Evolutionary conservation across 2,888 invertebrate species (phyloP).

Genomic region (Antheraea yamamai): DNA sequence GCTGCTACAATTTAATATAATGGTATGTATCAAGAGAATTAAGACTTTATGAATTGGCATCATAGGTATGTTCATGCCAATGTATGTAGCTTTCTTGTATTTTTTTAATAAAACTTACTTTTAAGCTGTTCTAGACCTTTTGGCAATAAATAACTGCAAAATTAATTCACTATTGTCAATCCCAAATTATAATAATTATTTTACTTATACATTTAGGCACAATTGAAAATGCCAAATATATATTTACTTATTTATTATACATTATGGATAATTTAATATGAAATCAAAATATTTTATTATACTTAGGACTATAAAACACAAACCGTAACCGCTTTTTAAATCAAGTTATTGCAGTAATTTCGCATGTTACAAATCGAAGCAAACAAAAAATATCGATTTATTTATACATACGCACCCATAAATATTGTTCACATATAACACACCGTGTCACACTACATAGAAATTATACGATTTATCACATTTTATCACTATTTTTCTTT

Average conservation of each 20-base stretch:
- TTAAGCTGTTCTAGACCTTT: too few species aligned
- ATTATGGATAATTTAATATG: neutral
- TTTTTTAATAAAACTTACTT: too few species aligned
- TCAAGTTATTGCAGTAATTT: neutral
- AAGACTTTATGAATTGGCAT: too few species aligned
- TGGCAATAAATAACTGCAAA: too few species aligned
- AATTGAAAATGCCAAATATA: too few species aligned
- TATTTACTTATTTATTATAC: neutral
- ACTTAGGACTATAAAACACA: neutral
- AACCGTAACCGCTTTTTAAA: neutral
- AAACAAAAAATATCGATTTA: conserved; percentile 47
- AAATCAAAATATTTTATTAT: neutral
- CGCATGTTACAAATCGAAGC: neutral
- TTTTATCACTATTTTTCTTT: conserved; percentile 3
- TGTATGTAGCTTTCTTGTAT: too few species aligned
- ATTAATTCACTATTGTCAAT: too few species aligned
- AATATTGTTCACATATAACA: conserved; percentile 24
- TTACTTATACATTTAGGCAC: too few species aligned
- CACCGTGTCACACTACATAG: neutral
- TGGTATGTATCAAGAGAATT: too few species aligned
- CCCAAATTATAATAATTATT: too few species aligned
- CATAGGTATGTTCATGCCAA: too few species aligned
- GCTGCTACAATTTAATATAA: too few species aligned
- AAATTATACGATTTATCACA: neutral
- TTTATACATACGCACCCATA: conserved; percentile 47